Base-by-base conservation (phyloP, 2,797 vertebrate species). In the Falco naumanni region DNA sequence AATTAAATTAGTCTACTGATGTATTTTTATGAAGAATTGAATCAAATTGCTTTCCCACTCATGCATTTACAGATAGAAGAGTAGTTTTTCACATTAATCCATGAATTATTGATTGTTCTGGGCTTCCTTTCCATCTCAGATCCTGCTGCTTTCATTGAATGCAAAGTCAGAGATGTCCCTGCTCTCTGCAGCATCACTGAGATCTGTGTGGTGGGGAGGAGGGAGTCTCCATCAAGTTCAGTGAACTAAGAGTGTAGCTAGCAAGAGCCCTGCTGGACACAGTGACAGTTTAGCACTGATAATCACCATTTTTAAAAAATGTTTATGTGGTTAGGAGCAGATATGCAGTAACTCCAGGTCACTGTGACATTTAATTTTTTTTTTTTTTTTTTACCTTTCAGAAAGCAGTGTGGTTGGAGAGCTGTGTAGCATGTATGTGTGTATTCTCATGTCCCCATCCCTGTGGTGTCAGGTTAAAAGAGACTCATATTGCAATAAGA, bases 151-250 rank as follows among this genome's bases (percentile, higher is more conserved):
- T 84, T 85, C 37, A 13, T 47, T 37, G 48, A 63, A 34, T 60
- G n/a, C 72, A 8, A 2, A 92, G 48, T 48, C 7, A 14, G 69
- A 54, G 59, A 5, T 56, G 25, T 61, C 50, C 59, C 53, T 81
- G 70, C 63, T 80, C 63, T 80, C 43, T 86, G 87, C 60, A 60
- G 76, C 29, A 22, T 80, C 11, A 0, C 61, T 10, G 11, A 54
- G 45, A 47, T 45, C 25, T 24, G 22, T 17, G n/a, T 21, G 43
- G 12, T 0, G 0, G 45, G 14, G 39, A 63, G 25, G 5, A 9
- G 11, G 16, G 29, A 78, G 33, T 25, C 22, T 47, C 34, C 7
- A 3, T n/a, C 29, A 6, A 5, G 16, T 34, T 69, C 41, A 34
- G 53, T 11, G 64, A 85, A 2, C 56, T 21, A 25, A 6, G 3